Base-by-base conservation (phyloP, 2,888 invertebrate species). In the Metallyticus violacea region DNA sequence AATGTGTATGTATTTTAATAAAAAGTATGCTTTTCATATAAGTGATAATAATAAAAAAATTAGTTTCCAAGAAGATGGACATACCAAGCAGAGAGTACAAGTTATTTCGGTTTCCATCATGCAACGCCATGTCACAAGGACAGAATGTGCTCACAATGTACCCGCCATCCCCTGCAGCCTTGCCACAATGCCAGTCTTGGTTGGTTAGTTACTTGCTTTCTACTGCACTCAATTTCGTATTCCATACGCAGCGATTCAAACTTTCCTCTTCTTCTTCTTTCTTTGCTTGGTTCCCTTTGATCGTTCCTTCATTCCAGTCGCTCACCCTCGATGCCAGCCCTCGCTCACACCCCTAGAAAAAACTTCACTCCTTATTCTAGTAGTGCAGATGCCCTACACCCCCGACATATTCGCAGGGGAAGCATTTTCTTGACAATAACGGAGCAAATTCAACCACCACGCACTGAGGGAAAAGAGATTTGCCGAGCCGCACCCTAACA, bases 401-500 rank as follows among this genome's bases (percentile, higher is more conserved):
- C 79, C 85, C 7, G 62, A 29, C 79, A 78, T 85, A 62, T 26
- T 86, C 86, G 40, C 86, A 83, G 30, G 86, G 86, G 86, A 86
- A 83, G 83, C 86, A 86, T 86, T 86, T 86, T 86, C 86, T 62
- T 83, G 79, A 86, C 86, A 86, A 86, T 86, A 86, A 79, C 81
- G 40, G 77, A 86, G 86, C 86, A 86, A 86, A 86, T 86, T 86
- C 86, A 81, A 86, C 28, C 83, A 77, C 83, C 83, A 83, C 77
- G 77, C 77, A 83, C 83, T n/a, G 77, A 27, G 77, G 83, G 83
- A 77, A 79, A 79, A 79, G 77, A 83, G 77, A 83, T 83, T 83
- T 83, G 28, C 79, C 86, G 25, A 27, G 40, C 26, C 77, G 26
- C 29, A 28, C 78, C 81, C 30, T 27, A 79, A 81, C 83, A 83